Evolutionary conservation across 2,113 vertebrate genomes (phyloP), one percentile per base, ranked within the genome.

Genomic region (Periophthalmodon schlosseri): DNA sequence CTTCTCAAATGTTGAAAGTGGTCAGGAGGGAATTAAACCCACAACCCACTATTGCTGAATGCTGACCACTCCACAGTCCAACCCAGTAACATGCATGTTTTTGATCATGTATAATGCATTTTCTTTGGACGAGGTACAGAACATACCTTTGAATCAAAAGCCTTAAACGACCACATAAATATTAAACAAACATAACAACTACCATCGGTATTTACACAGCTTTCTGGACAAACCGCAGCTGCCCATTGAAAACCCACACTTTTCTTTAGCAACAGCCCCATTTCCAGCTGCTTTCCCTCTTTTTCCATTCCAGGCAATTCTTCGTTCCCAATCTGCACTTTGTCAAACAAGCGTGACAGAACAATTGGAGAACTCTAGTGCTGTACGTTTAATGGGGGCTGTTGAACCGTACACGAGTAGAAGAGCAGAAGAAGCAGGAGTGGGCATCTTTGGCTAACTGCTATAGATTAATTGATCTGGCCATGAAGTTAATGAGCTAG

Each of bases 391-490:
- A 23, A 74, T 66, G 79, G 69, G 65, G 68, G 71, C 66, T 57
- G 72, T 70, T 56, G 63, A 79, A 78, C 57, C 33, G 50, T 70
- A 60, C 57, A 82, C 76, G 67, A 69, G 77, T 72, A 68, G 63
- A 82, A 57, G 77, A 79, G 64, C 56, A 74, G 85, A 90, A 84
- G 73, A 63, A 79, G 79, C 75, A 64, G 60, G 83, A 84, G 77
- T 80, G 83, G 86, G 86, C 87, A 88, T 88, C 86, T 90, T 91
- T 83, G 70, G 76, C 82, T 91, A 92, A 91, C 90, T 89, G 84
- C 86, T 92, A 90, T 91, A 80, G 92, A 93, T 93, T 93, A 93
- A 91, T 93, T 92, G 92, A 89, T 92, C 79, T 52, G 73, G 74
- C 87, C 84, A 82, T 88, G 87, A 91, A 89, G 88, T 90, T 92